Evolutionary conservation across 1,140 invertebrate species (phyloP).

Genomic region (Eriocheir sinensis): DNA sequence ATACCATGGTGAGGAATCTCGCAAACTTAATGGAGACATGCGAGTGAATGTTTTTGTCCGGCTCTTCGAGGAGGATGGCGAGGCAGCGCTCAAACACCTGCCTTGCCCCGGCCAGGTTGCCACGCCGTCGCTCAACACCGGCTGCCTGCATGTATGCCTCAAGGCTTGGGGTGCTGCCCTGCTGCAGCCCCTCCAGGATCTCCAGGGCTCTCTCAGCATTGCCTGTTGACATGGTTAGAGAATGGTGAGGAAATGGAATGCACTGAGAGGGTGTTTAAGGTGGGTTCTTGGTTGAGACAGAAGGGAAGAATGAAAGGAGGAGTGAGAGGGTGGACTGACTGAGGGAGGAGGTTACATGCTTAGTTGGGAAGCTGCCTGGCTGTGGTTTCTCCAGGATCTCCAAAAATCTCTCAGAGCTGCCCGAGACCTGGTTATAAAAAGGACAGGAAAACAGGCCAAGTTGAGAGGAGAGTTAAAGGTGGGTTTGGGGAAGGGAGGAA

Average conservation of each 20-base stretch:
- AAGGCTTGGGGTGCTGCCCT: slow-evolving; percentile 89
- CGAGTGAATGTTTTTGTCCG: slow-evolving; percentile 89
- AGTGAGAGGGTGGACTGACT: neutral
- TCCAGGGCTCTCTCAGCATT: slow-evolving; percentile 88
- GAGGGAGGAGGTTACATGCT: too few relatives aligned
- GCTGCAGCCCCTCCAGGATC: slow-evolving; percentile 92
- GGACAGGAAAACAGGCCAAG: too few relatives aligned
- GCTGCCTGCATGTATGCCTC: slow-evolving; percentile 90
- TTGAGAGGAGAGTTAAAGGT: neutral
- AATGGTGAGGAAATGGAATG: neutral
- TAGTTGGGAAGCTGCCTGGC: too few relatives aligned
- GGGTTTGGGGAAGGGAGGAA: neutral
- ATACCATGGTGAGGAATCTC: slow-evolving; percentile 85
- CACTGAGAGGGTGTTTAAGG: neutral
- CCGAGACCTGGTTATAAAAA: too few relatives aligned
- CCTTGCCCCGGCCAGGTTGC: slow-evolving; percentile 89
- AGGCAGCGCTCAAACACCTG: slow-evolving; percentile 93
- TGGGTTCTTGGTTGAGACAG: neutral
- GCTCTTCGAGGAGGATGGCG: slow-evolving; percentile 83
- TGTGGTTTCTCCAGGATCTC: too few relatives aligned
- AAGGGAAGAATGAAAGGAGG: neutral
- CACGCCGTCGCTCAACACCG: slow-evolving; percentile 92
- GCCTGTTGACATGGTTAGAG: slow-evolving; percentile 31
- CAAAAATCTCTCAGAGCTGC: too few relatives aligned
- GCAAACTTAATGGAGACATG: slow-evolving; percentile 95